Evolutionary conservation across 2,113 vertebrate species (phyloP), one percentile per base, ranked within the genome.

Genomic region (Erythrocercus mccallii): DNA sequence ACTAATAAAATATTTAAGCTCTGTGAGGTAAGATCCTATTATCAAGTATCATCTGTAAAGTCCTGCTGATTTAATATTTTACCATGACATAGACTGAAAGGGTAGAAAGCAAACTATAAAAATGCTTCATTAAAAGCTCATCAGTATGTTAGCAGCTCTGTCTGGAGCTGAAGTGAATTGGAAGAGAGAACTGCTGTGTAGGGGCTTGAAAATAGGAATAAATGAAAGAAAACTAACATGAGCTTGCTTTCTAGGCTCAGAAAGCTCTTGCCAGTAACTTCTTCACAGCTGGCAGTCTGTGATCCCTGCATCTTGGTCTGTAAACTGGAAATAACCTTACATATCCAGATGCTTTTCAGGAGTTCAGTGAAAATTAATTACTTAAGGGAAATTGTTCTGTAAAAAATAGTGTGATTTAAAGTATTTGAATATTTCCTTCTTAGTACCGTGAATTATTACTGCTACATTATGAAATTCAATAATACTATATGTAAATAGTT

Each of bases 1-100:
- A 77, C 85, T 74, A 94, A 81, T 88, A 93, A 83, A 95, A 90
- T 14, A 53, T 35, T 82, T 86, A 95, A 94, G 76, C 56, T 82
- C 37, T 81, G 42, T 89, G 84, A 76, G 47, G 64, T 31, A 87
- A 92, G 78, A 88, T 90, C 60, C 85, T 74, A 92, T 84, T 93
- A 95, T 88, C 86, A 58, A 77, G 65, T 81, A 85, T 82, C 79
- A 85, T 90, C 86, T 72, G 22, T 93, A 51, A 79, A 93, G n/a
- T 83, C 64, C 40, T 70, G 50, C 33, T 90, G 76, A 88, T 90
- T 96, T 65, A 90, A 37, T 48, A 69, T 53, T 85, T 82, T 33
- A 37, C 48, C 66, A 65, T 12, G 18, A 69, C 65, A 80, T 30
- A 64, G 20, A 71, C n/a, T 13, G 12, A 40, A 85, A 93, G 57